These are phyloP conservation scores for Poliocrania exsul DNA, from an alignment of 2,797 vertebrate genomes.

Conservation along the genomic window DNA sequence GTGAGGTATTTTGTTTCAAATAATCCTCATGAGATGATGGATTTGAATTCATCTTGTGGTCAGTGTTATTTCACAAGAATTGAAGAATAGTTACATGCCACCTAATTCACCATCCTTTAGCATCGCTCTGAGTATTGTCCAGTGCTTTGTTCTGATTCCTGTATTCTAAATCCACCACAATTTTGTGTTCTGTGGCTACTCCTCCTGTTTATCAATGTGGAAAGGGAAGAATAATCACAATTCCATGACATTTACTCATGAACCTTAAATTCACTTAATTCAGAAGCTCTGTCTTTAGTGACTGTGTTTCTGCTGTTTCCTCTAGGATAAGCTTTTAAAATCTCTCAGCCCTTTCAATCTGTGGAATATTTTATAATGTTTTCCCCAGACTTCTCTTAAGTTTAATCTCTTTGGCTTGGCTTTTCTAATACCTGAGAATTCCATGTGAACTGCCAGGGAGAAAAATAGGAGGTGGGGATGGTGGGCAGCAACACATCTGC, in stretches of 20 bases:
- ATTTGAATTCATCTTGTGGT: not conserved
- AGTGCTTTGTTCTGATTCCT: not conserved
- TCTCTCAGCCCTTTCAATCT: not conserved
- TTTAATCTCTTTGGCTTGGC: conserved; percentile 11
- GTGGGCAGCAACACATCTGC: not conserved
- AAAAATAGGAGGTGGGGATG: not conserved
- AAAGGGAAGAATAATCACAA: not conserved
- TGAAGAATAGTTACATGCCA: not conserved
- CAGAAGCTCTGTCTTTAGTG: not conserved
- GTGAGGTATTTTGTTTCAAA: not conserved
- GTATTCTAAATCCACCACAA: not conserved
- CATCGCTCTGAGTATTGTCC: not conserved
- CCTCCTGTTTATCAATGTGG: not conserved
- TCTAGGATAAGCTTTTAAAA: not conserved
- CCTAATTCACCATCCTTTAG: not conserved
- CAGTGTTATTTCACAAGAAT: not conserved
- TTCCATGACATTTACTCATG: not conserved
- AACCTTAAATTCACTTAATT: not conserved
- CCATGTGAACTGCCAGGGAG: conserved; percentile 14
- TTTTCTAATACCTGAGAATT: conserved; percentile 30
- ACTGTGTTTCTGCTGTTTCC: not conserved
- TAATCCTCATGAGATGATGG: not conserved
- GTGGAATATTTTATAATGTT: not conserved
- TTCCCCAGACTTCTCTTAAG: conserved; percentile 7
- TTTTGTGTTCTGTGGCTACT: not conserved